Base-by-base conservation (phyloP, 2,113 vertebrate species). In the Aplodontia rufa region DNA sequence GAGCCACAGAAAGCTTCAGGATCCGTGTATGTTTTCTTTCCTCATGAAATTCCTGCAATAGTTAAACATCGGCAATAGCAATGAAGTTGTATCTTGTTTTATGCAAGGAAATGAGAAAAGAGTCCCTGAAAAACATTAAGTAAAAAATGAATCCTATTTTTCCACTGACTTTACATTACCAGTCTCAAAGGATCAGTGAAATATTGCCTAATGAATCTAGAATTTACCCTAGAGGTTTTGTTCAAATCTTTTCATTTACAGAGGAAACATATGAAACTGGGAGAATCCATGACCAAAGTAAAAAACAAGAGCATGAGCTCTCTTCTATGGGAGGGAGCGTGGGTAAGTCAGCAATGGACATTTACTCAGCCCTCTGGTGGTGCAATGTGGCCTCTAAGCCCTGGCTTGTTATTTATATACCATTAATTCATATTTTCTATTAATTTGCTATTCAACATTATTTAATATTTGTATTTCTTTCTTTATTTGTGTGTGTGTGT, bases 111-210 rank as follows among this genome's bases (percentile, higher is more conserved):
- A 71, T n/a, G 60, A 40, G 47, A 91, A 72, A 90, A 90, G 22
- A 45, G 64, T 91, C 55, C 28, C 47, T 87, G 37, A 88, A 91
- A 91, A 95, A 69, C 76, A 83, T n/a, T 84, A 37, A 87, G 42
- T 82, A 74, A 94, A 87, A 86, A n/a, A 10, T 93, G 45, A 79
- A 88, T 81, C 91, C 28, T 64, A 51, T 90, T 66, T 95, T 72
- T 58, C 49, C 79, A 58, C 51, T 60, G 64, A 87, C 49, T 91
- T 60, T 76, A 35, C 1, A 60, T 87, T 45, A 72, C 16, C 7
- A 87, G 37, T 83, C 53, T 90, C 75, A 68, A 71, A 87, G 84
- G 69, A 78, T 83, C 80, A 62, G 30, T 75, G 53, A 94, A 86
- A 58, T 91, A 49, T 37, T 42, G 32, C 64, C 93, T 78, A 26